phyloP scores from a whole-genome alignment of 2,113 vertebrate genomes.

The Acrocephalus arundinaceus region DNA sequence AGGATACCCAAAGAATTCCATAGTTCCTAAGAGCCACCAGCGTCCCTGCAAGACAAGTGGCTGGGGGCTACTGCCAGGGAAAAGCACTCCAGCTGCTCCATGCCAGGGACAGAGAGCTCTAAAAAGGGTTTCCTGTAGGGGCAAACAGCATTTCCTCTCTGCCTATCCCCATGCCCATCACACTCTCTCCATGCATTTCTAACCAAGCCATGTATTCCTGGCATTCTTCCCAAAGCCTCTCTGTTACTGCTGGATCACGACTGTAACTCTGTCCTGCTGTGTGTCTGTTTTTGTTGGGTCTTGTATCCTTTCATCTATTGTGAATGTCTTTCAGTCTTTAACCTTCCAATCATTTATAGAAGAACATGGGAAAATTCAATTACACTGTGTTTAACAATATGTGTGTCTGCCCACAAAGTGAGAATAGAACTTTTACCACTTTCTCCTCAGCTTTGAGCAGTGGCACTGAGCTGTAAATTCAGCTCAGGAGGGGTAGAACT shows the following conservation, averaged over 20 bases:
- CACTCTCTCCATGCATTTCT: accelerated
- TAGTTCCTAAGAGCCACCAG: neutral
- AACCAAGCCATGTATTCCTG: neutral
- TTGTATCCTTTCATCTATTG: neutral
- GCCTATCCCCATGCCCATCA: neutral
- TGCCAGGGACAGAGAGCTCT: neutral
- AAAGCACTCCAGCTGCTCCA: neutral
- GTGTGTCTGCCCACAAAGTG: neutral
- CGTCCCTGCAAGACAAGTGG: neutral
- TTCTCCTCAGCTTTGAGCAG: neutral
- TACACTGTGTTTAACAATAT: neutral
- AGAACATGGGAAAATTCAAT: neutral
- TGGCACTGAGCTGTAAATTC: neutral
- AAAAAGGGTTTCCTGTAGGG: neutral
- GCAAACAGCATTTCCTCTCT: neutral
- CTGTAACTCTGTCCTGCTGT: neutral
- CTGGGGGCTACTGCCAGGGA: neutral
- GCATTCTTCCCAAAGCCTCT: neutral
- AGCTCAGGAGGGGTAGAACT: neutral
- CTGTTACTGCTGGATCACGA: neutral
- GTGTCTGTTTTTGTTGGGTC: neutral
- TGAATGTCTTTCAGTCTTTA: neutral
- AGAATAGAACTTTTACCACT: neutral
- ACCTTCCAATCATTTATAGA: neutral
- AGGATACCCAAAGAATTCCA: neutral